phyloP scores from a whole-genome alignment of 1,140 invertebrate genomes.

The Ericerus pela region DNA sequence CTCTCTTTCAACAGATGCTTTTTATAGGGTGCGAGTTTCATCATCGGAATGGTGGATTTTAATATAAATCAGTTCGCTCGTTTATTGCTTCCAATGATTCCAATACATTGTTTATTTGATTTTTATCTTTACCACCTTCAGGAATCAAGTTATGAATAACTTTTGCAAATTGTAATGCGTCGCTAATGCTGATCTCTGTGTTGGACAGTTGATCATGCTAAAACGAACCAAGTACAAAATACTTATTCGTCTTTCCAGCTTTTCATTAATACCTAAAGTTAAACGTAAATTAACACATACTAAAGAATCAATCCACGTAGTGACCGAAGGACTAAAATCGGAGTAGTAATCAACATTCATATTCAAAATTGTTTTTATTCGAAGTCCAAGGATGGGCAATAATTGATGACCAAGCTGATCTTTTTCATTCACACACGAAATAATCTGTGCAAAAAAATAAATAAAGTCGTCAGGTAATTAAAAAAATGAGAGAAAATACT shows the following conservation, averaged over 20 bases:
- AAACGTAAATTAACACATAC: conserved; percentile 34
- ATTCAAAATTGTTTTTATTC: conserved; percentile 39
- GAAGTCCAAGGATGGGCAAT: conserved; percentile 51
- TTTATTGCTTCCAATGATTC: background rate
- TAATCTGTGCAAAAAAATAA: conserved; percentile 32
- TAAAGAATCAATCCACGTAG: conserved; percentile 51
- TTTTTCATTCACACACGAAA: conserved; percentile 46
- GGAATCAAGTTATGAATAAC: conserved; percentile 17
- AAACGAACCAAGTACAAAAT: too few species aligned
- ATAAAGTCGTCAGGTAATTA: background rate
- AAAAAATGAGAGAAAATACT: background rate
- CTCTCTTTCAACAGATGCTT: too few species aligned
- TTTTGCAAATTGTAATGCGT: conserved; percentile 7
- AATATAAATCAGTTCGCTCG: background rate
- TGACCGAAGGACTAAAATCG: conserved; percentile 47
- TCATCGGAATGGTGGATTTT: too few species aligned
- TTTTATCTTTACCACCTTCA: conserved; percentile 21
- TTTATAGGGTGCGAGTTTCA: too few species aligned
- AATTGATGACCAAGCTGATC: conserved; percentile 46
- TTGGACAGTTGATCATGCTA: too few species aligned
- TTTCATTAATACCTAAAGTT: too few species aligned
- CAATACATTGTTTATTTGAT: background rate
- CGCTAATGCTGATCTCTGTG: too few species aligned
- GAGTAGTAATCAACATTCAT: conserved; percentile 25
- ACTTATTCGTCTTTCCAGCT: too few species aligned